A percentile compares a stretch with the other conserved stretches of the same genome.
Conservation (phyloP, 2,113 vertebrate species). For the Esox niger region DNA sequence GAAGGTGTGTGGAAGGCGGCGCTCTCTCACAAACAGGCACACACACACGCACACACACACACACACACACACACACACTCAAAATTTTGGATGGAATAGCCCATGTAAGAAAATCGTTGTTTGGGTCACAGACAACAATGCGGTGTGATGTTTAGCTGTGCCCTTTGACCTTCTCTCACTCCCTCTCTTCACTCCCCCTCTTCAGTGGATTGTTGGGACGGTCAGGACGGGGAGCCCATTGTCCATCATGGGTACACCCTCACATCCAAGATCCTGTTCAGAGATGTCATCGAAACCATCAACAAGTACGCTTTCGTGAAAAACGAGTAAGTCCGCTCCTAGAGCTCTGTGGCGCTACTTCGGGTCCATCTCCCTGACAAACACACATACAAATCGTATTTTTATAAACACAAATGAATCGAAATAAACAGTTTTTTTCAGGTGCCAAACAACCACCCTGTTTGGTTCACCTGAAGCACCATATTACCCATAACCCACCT, state of each 20-base stretch:
- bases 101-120: too few species aligned
- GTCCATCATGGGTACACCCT: conserved; percentile 96
- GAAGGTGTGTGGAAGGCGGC: conserved; percentile 76
- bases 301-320: conserved; percentile 95
- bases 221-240: conserved; percentile 91
- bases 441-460: too few species aligned
- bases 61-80: background rate
- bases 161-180: conserved; percentile 8
- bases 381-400: too few species aligned
- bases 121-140: too few species aligned
- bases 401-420: too few species aligned
- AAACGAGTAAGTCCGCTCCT: conserved; percentile 81
- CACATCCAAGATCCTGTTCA: conserved; percentile 98
- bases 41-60: background rate
- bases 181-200: background rate
- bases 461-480: too few species aligned
- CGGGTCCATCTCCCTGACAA: background rate
- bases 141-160: too few species aligned
- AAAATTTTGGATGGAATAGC: background rate
- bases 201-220: conserved; percentile 96
- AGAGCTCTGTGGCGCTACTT: too few species aligned
- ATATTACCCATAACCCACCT: too few species aligned
- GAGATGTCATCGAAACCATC: conserved; percentile 94
- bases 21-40: background rate
- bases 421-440: too few species aligned